Conservation (phyloP, 2,797 vertebrate species). For the Apogon talboti region DNA sequence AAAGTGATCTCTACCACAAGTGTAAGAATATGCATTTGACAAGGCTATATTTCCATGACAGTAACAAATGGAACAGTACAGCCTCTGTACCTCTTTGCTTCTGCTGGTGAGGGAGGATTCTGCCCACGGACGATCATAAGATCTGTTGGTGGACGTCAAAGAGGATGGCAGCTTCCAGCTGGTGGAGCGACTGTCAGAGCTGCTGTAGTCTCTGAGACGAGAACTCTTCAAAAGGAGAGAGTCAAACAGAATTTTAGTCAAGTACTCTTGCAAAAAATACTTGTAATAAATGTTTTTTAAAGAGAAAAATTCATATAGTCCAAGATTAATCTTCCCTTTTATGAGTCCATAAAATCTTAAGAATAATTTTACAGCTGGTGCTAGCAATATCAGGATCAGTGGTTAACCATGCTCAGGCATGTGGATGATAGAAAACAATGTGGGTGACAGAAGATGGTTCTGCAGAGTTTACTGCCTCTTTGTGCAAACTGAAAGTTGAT, state of each 20-base stretch:
- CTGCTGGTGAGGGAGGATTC: slow-evolving; percentile 84
- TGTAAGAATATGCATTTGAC: slow-evolving; percentile 6
- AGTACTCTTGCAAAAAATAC: too few relatives aligned
- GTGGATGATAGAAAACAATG: too few relatives aligned
- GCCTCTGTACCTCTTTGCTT: slow-evolving; percentile 85
- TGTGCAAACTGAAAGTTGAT: too few relatives aligned
- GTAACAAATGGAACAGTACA: slow-evolving; percentile 17
- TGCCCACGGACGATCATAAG: slow-evolving; percentile 84
- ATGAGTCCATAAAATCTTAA: too few relatives aligned
- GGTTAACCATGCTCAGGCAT: too few relatives aligned
- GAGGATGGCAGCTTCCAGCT: slow-evolving; percentile 87
- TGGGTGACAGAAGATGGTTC: too few relatives aligned
- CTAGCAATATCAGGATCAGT: too few relatives aligned
- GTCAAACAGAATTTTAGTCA: not conserved
- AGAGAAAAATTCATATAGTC: too few relatives aligned
- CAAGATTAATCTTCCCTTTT: too few relatives aligned
- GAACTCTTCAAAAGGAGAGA: slow-evolving; percentile 76
- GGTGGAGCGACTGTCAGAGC: slow-evolving; percentile 80
- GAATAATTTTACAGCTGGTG: too few relatives aligned
- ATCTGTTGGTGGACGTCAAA: slow-evolving; percentile 80
- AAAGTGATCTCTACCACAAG: not conserved
- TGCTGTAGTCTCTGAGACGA: slow-evolving; percentile 84
- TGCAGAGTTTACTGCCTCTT: too few relatives aligned
- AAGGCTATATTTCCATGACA: slow-evolving; percentile 8
- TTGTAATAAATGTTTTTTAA: too few relatives aligned